Conservation (phyloP, 1,140 invertebrate genomes). For the Apolygus lucorum region DNA sequence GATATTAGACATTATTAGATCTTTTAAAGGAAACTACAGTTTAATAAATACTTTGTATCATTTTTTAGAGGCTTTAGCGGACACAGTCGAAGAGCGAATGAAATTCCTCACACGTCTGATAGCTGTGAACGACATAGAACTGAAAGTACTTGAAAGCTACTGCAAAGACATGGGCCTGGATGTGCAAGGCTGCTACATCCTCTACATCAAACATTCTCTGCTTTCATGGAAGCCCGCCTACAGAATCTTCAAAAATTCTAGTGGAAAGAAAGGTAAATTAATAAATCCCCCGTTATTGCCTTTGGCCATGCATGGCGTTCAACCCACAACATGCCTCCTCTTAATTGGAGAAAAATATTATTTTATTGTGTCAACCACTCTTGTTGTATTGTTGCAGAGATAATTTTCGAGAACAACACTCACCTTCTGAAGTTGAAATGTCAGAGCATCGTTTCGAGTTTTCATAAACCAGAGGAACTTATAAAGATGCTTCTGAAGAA, state of each 20-base stretch:
- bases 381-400: conserved; percentile 16
- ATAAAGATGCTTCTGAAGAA: conserved; percentile 1
- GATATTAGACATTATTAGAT: too few relatives aligned
- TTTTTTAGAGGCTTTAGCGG: background rate
- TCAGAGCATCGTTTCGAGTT: background rate
- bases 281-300: too few relatives aligned
- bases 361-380: too few relatives aligned
- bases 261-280: conserved; percentile 26
- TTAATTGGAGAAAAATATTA: too few relatives aligned
- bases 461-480: conserved; percentile 2
- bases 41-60: background rate
- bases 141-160: conserved; percentile 34
- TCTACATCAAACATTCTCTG: conserved; percentile 38
- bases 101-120: background rate
- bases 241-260: conserved; percentile 22
- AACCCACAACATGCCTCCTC: too few relatives aligned
- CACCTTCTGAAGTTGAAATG: background rate
- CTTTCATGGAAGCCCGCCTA: conserved; percentile 40
- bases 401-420: conserved; percentile 18
- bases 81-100: conserved; percentile 1
- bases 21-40: background rate
- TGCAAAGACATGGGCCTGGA: conserved; percentile 39
- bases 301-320: too few relatives aligned
- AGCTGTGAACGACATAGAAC: background rate
- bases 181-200: conserved; percentile 37